Base-by-base conservation (phyloP, 2,888 invertebrate genomes). In the Stenchaetothrips biformis region DNA sequence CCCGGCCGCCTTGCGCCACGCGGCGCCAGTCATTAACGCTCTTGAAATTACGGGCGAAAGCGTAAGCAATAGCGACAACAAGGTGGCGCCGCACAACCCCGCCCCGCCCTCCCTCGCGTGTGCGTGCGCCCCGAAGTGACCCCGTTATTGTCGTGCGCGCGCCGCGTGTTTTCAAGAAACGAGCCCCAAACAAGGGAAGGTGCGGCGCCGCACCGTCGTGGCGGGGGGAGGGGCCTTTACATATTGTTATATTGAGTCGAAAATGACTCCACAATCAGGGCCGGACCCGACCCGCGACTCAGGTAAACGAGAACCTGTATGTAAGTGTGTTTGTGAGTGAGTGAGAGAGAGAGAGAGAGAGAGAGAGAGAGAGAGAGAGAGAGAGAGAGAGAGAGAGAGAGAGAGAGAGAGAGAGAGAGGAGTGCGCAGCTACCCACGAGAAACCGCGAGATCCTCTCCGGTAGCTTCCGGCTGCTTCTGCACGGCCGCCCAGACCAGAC, bases 61-160 rank as follows among this genome's bases (percentile, higher is more conserved):
- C 67, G 67, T 74, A 74, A 74, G 67, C 67, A 74, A 74, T 74
- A 74, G 67, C 67, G 67, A 74, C 67, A 74, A 74, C 67, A 74
- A 74, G 67, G 67, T 74, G 37, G 37, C 37, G 37, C 2, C 37
- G 37, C 37, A 4, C 37, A 37, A 37, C 37, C 37, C 37, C 37
- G 37, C 37, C 37, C 37, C 37, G 37, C 37, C 67, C 67, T 37
- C 37, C 2, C 37, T 21, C 67, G n/a, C 67, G 67, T 21, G n/a
- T 21, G n/a, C 21, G 67, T 37, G 37, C 37, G 67, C 21, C 67
- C 25, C 11, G 25, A 7, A 53, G 67, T 6, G 25, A 53, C 53
- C 16, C 53, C 53, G 53, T 53, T 13, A 18, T 59, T 18, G 59
- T 59, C 18, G 13, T 59, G 16, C 59, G 16, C 13, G 49, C 16